Conservation (phyloP, 2,113 vertebrate genomes). For the Helogale parvula region DNA sequence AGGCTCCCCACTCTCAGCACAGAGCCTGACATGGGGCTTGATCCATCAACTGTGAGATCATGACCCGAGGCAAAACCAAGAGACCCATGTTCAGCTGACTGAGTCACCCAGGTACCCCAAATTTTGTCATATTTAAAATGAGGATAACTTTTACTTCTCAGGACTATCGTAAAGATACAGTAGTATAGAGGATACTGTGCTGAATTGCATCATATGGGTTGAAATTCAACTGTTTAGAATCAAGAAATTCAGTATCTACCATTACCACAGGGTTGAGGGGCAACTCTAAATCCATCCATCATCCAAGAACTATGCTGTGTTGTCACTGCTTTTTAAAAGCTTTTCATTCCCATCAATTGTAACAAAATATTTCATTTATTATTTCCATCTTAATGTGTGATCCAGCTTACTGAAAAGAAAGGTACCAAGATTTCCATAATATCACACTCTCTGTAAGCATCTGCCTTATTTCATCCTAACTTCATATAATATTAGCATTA, state of each 20-base stretch:
- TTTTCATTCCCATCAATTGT: background rate
- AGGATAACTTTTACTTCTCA: background rate
- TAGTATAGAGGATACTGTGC: background rate
- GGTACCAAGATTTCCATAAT: background rate
- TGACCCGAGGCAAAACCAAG: too few species aligned
- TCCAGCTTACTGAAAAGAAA: background rate
- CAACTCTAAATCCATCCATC: background rate
- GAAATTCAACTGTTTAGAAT: constrained; percentile 38
- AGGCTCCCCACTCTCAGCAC: too few species aligned
- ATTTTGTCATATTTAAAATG: background rate
- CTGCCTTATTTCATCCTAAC: background rate
- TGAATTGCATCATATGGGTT: background rate
- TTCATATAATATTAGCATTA: background rate
- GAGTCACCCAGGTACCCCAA: too few species aligned
- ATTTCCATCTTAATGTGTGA: background rate
- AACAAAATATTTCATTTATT: background rate
- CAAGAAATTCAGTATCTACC: background rate
- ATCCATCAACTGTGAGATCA: too few species aligned
- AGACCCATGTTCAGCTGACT: too few species aligned
- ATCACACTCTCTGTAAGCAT: background rate
- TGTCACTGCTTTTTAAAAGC: constrained; percentile 1
- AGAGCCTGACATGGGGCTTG: too few species aligned
- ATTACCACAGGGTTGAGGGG: background rate
- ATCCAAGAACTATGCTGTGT: background rate
- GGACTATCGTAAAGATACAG: background rate